Evolutionary conservation across 2,113 vertebrate genomes (phyloP).

Genomic region (Raja brachyura): DNA sequence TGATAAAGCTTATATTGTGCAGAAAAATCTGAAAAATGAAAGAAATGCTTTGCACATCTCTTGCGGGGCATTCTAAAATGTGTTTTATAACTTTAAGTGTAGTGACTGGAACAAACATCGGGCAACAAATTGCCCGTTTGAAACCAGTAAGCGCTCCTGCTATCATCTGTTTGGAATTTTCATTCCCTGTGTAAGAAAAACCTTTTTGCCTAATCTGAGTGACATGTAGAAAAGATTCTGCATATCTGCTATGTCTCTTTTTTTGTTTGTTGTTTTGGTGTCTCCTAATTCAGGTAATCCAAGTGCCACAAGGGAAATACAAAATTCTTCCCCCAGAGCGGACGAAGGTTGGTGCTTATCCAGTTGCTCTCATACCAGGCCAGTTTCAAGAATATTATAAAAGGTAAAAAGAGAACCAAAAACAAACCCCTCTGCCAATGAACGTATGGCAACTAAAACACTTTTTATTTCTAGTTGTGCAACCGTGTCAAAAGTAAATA

Average conservation of each 20-base stretch:
- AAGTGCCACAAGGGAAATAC: constrained; percentile 92
- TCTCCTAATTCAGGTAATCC: constrained; percentile 72
- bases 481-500: too few relatives aligned
- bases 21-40: neutral
- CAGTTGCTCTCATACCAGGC: constrained; percentile 94
- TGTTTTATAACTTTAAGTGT: too few relatives aligned
- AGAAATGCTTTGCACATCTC: too few relatives aligned
- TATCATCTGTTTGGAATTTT: neutral
- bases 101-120: too few relatives aligned
- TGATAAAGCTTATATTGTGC: neutral
- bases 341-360: constrained; percentile 86
- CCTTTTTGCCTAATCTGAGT: neutral
- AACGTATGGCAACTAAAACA: neutral
- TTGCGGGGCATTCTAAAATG: too few relatives aligned
- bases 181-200: neutral
- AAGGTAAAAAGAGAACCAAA: constrained; percentile 60
- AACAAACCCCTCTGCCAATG: neutral
- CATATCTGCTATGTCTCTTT: neutral
- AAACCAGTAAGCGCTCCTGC: neutral
- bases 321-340: constrained; percentile 81
- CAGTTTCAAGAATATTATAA: constrained; percentile 99
- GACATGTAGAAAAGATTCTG: neutral
- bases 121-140: neutral
- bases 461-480: neutral
- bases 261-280: neutral